Evolutionary conservation across 2,797 vertebrate genomes (phyloP).

Genomic region (Epinephelus coioides): DNA sequence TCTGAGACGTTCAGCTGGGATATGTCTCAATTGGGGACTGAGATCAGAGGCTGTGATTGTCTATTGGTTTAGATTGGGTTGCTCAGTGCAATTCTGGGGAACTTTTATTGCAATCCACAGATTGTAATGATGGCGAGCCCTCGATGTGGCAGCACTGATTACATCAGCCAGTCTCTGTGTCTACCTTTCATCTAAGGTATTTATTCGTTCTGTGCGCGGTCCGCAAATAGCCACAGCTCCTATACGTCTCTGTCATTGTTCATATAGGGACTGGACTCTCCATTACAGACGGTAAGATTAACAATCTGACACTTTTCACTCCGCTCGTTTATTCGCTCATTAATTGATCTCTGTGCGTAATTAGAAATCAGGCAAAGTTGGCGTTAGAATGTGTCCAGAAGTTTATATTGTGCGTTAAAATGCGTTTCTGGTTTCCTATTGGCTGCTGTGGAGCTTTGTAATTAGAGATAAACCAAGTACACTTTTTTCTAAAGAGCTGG

Average conservation of each 20-base stretch:
- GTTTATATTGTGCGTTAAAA: constrained; percentile 40
- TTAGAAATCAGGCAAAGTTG: constrained; percentile 19
- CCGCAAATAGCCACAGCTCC: constrained; percentile 82
- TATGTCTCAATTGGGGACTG: constrained; percentile 79
- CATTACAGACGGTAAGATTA: constrained; percentile 66
- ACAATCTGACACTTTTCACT: constrained; percentile 48
- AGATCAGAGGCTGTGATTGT: constrained; percentile 82
- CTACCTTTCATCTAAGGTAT: constrained; percentile 86
- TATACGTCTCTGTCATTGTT: constrained; percentile 69
- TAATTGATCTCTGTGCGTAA: constrained; percentile 36
- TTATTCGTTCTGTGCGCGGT: constrained; percentile 78
- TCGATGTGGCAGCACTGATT: constrained; percentile 80
- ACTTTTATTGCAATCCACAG: constrained; percentile 78
- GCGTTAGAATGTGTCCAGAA: constrained; percentile 23
- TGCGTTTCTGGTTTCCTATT: constrained; percentile 28
- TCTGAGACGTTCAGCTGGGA: constrained; percentile 74
- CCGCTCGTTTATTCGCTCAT: constrained; percentile 35
- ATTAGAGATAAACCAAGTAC: constrained; percentile 24
- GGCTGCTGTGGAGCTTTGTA: constrained; percentile 14
- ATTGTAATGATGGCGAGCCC: constrained; percentile 85
- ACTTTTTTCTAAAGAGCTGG: neutral
- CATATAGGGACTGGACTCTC: constrained; percentile 37
- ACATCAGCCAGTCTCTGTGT: constrained; percentile 81
- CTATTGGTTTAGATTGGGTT: constrained; percentile 76
- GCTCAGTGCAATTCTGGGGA: constrained; percentile 76